Conservation (phyloP, 2,888 invertebrate species). For the Campaea margaritaria region DNA sequence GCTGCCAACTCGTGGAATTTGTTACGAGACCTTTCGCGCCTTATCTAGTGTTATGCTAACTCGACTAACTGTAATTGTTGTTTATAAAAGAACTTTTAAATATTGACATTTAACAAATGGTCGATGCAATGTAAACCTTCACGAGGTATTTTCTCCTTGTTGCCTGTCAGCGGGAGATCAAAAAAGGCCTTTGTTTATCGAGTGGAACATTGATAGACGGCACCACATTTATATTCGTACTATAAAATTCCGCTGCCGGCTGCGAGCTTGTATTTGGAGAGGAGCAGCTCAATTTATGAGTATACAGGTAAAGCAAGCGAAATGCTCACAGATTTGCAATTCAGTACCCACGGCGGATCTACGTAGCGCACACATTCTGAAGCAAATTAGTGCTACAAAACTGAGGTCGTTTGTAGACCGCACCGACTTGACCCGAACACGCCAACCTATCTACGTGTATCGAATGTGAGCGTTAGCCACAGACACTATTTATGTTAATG, state of each 20-base stretch:
- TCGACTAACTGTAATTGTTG: conserved; percentile 14
- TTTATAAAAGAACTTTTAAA: conserved; percentile 17
- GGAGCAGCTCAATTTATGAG: conserved; percentile 37
- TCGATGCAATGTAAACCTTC: conserved; percentile 11
- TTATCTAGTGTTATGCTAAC: conserved; percentile 28
- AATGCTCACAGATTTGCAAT: conserved; percentile 47
- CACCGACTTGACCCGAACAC: conserved; percentile 59
- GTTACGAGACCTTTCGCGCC: conserved; percentile 40
- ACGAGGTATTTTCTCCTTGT: conserved; percentile 34
- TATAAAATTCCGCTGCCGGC: conserved; percentile 29
- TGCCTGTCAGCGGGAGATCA: conserved; percentile 32
- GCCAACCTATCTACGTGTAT: conserved; percentile 66
- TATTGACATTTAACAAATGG: conserved; percentile 23
- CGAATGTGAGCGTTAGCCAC: conserved; percentile 69
- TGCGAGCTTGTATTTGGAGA: conserved; percentile 34
- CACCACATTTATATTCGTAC: conserved; percentile 37
- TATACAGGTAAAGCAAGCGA: conserved; percentile 26
- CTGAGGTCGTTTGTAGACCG: conserved; percentile 54
- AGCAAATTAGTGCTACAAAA: conserved; percentile 60
- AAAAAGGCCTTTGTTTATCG: conserved; percentile 27
- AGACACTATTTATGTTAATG: conserved; percentile 80
- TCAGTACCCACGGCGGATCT: conserved; percentile 42
- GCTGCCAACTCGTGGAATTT: conserved; percentile 53
- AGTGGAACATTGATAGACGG: conserved; percentile 34
- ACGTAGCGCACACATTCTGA: conserved; percentile 55